Percentiles rank a stretch among this genome's conserved stretches.
Evolutionary conservation across 2,113 vertebrate species (phyloP).

Genomic region (Urocitellus parryii): DNA sequence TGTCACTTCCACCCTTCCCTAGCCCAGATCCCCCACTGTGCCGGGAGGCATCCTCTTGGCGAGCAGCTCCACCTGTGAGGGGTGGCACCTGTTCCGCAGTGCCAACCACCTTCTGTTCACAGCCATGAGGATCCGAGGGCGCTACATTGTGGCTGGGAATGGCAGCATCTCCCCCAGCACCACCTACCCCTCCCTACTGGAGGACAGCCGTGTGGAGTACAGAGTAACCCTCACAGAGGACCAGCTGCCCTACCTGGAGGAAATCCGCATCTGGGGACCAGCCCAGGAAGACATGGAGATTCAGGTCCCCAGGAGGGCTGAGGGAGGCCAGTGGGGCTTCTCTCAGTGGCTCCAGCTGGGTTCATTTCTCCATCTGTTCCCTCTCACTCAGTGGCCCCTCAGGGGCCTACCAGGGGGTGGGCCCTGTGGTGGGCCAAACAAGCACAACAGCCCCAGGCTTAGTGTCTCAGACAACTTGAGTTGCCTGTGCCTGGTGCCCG

Average conservation of each 20-base stretch:
- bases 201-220: constrained; percentile 91
- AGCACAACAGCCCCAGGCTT: too few relatives aligned
- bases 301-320: constrained; percentile 87
- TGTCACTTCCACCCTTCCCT: background rate
- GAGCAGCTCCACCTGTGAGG: background rate
- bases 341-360: background rate
- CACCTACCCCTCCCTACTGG: constrained; percentile 92
- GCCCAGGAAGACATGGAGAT: constrained; percentile 88
- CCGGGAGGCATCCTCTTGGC: background rate
- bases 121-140: constrained; percentile 90
- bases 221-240: constrained; percentile 90
- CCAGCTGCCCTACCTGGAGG: constrained; percentile 91
- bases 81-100: fast-evolving
- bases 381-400: background rate
- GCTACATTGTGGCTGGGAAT: constrained; percentile 91
- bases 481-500: background rate
- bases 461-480: too few relatives aligned
- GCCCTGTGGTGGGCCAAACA: background rate
- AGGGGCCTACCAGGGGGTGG: background rate
- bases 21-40: background rate
- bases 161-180: constrained; percentile 87
- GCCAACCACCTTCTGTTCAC: background rate
- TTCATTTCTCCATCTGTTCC: fast-evolving
- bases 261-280: constrained; percentile 91
- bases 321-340: background rate